These are phyloP conservation scores for Hetaerina titia DNA, from an alignment of 2,888 invertebrate species.

Conservation along the genomic window DNA sequence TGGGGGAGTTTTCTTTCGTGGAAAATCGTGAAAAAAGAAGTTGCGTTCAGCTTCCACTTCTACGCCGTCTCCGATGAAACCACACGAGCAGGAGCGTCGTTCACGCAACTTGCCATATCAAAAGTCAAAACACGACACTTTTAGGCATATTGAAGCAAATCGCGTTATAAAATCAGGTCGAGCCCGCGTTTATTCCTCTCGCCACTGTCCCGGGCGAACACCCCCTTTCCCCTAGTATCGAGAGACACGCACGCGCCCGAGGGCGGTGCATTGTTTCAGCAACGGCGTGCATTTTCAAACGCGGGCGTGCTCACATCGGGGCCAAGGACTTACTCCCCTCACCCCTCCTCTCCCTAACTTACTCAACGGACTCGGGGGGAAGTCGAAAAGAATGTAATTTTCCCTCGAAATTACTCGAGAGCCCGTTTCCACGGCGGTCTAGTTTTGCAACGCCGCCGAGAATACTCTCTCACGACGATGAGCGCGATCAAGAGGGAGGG, in stretches of 20 bases:
- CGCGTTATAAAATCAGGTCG: neutral
- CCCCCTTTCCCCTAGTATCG: neutral
- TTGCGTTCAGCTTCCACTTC: neutral
- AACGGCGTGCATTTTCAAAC: slow-evolving; percentile 8
- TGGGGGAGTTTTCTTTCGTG: neutral
- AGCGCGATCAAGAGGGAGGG: neutral
- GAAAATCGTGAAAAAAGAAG: neutral
- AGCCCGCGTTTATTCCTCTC: neutral
- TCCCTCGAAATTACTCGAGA: neutral
- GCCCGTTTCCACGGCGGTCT: neutral
- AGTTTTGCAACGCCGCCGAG: neutral
- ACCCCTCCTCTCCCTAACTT: neutral
- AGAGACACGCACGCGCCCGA: neutral
- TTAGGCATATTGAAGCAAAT: neutral
- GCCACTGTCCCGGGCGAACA: neutral
- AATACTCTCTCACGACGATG: neutral
- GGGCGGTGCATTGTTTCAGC: neutral
- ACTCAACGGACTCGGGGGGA: neutral
- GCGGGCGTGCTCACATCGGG: neutral
- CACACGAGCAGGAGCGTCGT: neutral
- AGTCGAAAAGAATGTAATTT: neutral
- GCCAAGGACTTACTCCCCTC: neutral
- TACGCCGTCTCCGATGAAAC: neutral
- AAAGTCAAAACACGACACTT: neutral
- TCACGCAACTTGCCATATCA: neutral